phyloP scores from a whole-genome alignment of 2,797 vertebrate species.

The Alosa sapidissima region DNA sequence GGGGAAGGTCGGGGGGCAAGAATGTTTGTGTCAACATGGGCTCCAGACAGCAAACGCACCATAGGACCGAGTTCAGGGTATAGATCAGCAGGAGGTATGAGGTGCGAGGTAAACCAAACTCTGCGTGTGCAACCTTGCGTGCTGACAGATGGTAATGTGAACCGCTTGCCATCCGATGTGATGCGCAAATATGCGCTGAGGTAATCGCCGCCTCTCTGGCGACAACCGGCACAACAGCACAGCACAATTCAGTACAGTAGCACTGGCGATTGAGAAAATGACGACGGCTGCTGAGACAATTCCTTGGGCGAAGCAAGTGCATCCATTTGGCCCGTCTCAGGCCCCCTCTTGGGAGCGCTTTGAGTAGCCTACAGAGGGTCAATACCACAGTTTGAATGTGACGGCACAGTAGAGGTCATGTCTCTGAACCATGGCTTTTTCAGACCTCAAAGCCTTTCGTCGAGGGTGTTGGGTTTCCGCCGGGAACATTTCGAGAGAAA shows the following conservation, averaged over 20 bases:
- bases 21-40: slow-evolving; percentile 4
- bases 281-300: neutral
- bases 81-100: neutral
- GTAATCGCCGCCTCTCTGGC: neutral
- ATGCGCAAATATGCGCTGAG: slow-evolving; percentile 28
- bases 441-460: slow-evolving; percentile 34
- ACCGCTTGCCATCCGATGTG: slow-evolving; percentile 29
- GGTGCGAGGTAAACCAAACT: neutral
- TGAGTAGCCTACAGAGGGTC: neutral
- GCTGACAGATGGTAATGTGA: slow-evolving; percentile 42
- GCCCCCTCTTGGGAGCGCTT: neutral
- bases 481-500: slow-evolving; percentile 42
- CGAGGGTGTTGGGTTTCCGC: slow-evolving; percentile 35
- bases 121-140: slow-evolving; percentile 26
- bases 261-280: neutral
- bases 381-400: slow-evolving; percentile 26
- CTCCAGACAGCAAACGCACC: neutral
- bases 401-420: slow-evolving; percentile 3
- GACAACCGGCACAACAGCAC: neutral
- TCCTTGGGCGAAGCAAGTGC: neutral
- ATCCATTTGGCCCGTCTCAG: neutral
- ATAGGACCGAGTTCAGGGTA: neutral
- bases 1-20: neutral
- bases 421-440: slow-evolving; percentile 26
- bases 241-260: neutral